phyloP scores from a whole-genome alignment of 2,113 vertebrate genomes.

The Galbula dea region DNA sequence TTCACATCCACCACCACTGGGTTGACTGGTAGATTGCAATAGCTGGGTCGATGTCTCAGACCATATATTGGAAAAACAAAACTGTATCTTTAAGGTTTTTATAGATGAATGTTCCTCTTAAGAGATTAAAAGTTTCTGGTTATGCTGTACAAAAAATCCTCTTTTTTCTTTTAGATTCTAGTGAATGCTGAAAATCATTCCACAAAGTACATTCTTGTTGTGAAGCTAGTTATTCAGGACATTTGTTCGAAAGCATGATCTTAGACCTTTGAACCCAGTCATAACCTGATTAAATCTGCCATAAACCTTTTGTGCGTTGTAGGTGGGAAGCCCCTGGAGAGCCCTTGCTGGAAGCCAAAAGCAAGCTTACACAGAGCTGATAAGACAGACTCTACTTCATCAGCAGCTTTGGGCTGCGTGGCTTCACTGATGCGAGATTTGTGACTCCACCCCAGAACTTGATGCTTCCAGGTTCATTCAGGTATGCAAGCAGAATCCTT shows the following conservation, averaged over 20 bases:
- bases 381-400: constrained; percentile 6
- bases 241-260: not conserved
- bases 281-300: not conserved
- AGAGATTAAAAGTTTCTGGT: not conserved
- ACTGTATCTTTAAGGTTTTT: not conserved
- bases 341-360: not conserved
- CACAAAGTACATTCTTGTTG: not conserved
- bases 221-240: not conserved
- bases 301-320: not conserved
- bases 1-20: no score
- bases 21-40: not conserved
- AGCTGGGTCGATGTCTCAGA: not conserved
- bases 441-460: constrained; percentile 50
- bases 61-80: not conserved
- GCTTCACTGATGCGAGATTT: constrained; percentile 60
- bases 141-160: not conserved
- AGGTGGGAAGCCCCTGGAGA: not conserved
- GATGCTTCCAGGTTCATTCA: constrained; percentile 64
- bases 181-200: not conserved
- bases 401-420: constrained; percentile 41
- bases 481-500: constrained; percentile 43
- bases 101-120: not conserved
- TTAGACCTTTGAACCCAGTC: not conserved
- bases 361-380: not conserved
- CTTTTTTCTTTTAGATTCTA: not conserved